Evolutionary conservation across 2,888 invertebrate genomes (phyloP), one percentile per base, ranked within the genome.

Genomic region (Sinhomidia bicolor): DNA sequence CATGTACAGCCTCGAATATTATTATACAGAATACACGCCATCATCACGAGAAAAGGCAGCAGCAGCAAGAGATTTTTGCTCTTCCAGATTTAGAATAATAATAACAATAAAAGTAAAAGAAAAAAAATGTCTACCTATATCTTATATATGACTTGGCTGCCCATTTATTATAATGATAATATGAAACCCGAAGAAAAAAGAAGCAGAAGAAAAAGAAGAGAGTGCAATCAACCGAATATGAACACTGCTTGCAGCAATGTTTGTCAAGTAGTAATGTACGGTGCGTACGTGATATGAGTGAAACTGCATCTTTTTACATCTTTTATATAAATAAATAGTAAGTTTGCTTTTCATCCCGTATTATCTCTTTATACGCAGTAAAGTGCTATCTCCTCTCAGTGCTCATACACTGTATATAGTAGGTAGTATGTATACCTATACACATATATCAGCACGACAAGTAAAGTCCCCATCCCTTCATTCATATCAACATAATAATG

Each of bases 211-310:
- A 17, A 14, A 68, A 44, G 78, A 78, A 26, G 71, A 83, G 65
- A 83, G 71, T 83, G 68, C 83, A 83, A 83, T 83, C 83, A 83
- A 68, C 71, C 71, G 71, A 54, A 36, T 71, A 71, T 41, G n/a
- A 65, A 80, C n/a, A 83, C 32, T 83, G 71, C 83, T 83, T 57
- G 68, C 68, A 83, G 83, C 83, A 83, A 83, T 83, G 65, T 83
- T 83, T 83, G 83, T 83, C 83, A 54, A 82, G 68, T 68, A 51
- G 51, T 82, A 78, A 54, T 54, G 29, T 78, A 32, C 78, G 12
- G n/a, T 29, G 44, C 0, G 79, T 60, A 79, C 79, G 60, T 79
- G 79, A 79, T 79, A 60, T 41, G 79, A 79, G 79, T 23, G 60
- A 57, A 60, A 41, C 79, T 57, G 79, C 51, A 76, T 76, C 76